phyloP scores from a whole-genome alignment of 2,797 vertebrate genomes.

The Menidia menidia region DNA sequence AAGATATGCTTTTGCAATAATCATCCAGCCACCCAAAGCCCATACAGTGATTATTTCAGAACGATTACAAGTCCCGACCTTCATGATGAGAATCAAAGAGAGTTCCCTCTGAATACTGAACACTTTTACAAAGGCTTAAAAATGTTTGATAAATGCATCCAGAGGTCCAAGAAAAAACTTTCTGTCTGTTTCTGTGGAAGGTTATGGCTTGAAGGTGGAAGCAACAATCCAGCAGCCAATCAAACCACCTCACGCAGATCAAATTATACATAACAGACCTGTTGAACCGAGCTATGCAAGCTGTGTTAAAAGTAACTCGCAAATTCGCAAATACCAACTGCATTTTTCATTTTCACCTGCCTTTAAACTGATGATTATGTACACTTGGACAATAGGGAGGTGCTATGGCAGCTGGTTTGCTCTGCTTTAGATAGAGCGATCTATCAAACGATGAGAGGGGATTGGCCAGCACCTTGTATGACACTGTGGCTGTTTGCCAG shows the following conservation, averaged over 20 bases:
- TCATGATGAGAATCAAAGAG: not conserved
- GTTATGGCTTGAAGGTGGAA: conserved; percentile 16
- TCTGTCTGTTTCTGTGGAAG: conserved; percentile 5
- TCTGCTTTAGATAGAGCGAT: conserved; percentile 36
- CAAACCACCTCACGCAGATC: conserved; percentile 20
- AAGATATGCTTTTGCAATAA: not conserved
- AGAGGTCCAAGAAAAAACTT: not conserved
- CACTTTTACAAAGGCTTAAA: conserved; percentile 13
- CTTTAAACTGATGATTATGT: conserved; percentile 46
- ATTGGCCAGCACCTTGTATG: conserved; percentile 22
- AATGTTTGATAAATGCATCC: conserved; percentile 10
- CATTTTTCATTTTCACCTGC: conserved; percentile 40
- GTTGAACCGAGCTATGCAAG: conserved; percentile 36
- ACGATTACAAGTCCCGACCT: not conserved
- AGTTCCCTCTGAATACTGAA: not conserved
- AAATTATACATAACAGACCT: conserved; percentile 29
- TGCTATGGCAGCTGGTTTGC: conserved; percentile 21
- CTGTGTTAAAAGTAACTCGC: conserved; percentile 30
- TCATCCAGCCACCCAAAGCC: not conserved
- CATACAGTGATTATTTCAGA: not conserved
- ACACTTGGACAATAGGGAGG: conserved; percentile 18
- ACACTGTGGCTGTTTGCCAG: conserved; percentile 53
- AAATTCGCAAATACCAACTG: not conserved
- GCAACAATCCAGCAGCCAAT: conserved; percentile 23
- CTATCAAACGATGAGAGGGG: conserved; percentile 51